Evolutionary conservation across 2,113 vertebrate genomes (phyloP).

Genomic region (Upupa epops): DNA sequence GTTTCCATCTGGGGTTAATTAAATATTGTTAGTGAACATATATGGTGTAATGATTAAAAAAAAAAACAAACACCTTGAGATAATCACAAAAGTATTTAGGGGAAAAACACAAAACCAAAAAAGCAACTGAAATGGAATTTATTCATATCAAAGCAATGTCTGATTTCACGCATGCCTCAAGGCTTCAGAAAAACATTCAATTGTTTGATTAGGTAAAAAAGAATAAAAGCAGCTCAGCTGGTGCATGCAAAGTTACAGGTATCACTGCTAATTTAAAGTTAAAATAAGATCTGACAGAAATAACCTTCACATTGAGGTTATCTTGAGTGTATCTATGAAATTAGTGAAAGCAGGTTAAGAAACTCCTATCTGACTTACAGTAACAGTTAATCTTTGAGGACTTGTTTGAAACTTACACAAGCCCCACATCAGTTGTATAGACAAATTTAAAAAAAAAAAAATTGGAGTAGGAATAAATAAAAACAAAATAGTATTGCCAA

Average conservation of each 20-base stretch:
- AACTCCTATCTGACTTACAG: background rate
- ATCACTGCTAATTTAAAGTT: slow-evolving; percentile 12
- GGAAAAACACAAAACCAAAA: background rate
- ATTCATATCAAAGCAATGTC: background rate
- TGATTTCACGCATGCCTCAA: background rate
- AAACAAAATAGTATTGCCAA: background rate
- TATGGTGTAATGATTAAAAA: background rate
- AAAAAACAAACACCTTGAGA: background rate
- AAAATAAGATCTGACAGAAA: background rate
- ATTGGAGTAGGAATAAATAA: rapidly evolving
- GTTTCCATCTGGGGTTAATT: background rate
- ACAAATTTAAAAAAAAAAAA: background rate
- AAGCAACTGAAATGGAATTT: background rate
- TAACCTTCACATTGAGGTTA: background rate
- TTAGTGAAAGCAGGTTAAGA: background rate
- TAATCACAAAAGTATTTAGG: background rate
- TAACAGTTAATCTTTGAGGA: background rate
- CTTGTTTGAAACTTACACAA: background rate
- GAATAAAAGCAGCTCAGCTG: background rate
- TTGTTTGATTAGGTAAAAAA: background rate
- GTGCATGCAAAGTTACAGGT: background rate
- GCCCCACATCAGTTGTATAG: background rate
- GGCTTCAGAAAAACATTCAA: background rate
- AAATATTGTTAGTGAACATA: background rate
- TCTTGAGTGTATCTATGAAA: background rate